Percentiles rank a stretch among this genome's conserved stretches.
These are phyloP conservation scores for human DNA, from an alignment of 2,113 vertebrate genomes.

Conservation along the genomic window DNA sequence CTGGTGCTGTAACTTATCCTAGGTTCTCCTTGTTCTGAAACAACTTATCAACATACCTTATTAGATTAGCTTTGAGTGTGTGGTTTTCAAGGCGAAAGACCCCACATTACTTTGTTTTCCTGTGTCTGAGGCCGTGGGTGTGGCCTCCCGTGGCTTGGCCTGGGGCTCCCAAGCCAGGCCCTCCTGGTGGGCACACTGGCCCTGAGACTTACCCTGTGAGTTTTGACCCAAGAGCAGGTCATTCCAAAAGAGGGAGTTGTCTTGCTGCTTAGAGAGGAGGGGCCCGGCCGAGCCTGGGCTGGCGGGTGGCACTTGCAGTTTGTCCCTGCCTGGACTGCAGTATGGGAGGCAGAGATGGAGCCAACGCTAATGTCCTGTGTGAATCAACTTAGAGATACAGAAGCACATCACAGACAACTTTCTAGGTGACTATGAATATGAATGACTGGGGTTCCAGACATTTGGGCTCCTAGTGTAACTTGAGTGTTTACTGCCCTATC, in stretches of 20 bases:
- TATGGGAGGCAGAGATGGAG: slow-evolving; percentile 44
- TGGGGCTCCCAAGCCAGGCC: slow-evolving; percentile 13
- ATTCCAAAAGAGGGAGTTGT: slow-evolving; percentile 63
- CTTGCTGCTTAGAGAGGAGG: slow-evolving; percentile 53
- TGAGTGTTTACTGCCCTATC: background rate
- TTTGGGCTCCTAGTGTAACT: background rate
- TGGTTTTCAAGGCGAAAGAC: slow-evolving; percentile 43
- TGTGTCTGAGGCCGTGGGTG: background rate
- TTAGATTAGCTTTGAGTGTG: slow-evolving; percentile 38
- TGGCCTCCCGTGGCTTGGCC: background rate
- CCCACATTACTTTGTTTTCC: slow-evolving; percentile 45
- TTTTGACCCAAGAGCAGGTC: slow-evolving; percentile 57
- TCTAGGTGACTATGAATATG: background rate
- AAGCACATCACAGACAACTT: slow-evolving; percentile 53
- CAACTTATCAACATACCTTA: slow-evolving; percentile 45
- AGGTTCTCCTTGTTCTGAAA: slow-evolving; percentile 45
- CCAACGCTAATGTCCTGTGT: slow-evolving; percentile 34
- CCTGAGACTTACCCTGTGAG: slow-evolving; percentile 57
- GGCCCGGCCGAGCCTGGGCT: background rate
- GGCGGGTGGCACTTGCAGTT: slow-evolving; percentile 37
- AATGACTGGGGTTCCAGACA: background rate
- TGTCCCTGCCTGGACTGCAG: slow-evolving; percentile 56
- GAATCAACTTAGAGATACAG: slow-evolving; percentile 55
- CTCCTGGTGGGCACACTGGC: background rate
- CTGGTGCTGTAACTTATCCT: background rate